Percentiles rank a stretch among this genome's conserved stretches.
Evolutionary conservation across 1,140 invertebrate genomes (phyloP).

Genomic region (Cherax destructor): DNA sequence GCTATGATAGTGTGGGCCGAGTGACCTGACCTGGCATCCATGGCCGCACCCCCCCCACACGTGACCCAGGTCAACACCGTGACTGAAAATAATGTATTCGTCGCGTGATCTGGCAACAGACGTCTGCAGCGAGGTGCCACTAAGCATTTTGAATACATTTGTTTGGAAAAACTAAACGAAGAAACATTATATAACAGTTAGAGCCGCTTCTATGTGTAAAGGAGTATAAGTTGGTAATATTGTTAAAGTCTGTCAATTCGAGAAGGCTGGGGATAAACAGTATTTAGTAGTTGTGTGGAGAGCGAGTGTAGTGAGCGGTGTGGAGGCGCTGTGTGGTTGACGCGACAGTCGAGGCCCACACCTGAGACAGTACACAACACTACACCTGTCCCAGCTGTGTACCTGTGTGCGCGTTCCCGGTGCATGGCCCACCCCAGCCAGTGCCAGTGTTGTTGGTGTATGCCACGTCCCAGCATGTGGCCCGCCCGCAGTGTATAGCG

Average conservation of each 20-base stretch:
- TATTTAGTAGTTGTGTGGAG: neutral
- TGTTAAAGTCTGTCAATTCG: neutral
- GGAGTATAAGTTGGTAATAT: too few relatives aligned
- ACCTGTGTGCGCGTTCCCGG: conserved; percentile 51
- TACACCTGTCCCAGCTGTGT: conserved; percentile 50
- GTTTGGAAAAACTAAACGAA: neutral
- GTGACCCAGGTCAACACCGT: conserved; percentile 54
- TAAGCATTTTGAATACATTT: conserved; percentile 1
- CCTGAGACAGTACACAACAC: conserved; percentile 59
- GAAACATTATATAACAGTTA: neutral
- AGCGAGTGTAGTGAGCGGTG: conserved; percentile 1
- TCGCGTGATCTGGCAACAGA: conserved; percentile 54
- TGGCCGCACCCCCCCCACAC: conserved; percentile 13
- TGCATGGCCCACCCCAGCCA: conserved; percentile 16
- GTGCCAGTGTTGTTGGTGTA: conserved; percentile 56
- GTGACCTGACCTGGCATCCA: conserved; percentile 27
- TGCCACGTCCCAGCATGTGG: conserved; percentile 28
- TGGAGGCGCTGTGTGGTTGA: neutral
- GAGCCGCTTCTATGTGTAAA: neutral
- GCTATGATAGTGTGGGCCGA: neutral
- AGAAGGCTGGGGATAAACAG: neutral
- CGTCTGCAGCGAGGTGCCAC: conserved; percentile 23
- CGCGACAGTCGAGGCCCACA: conserved; percentile 60
- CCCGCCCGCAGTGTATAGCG: conserved; percentile 25
- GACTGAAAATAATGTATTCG: conserved; percentile 61